Evolutionary conservation across 1,140 invertebrate species (phyloP).

Genomic region (Aphelinus certus): DNA sequence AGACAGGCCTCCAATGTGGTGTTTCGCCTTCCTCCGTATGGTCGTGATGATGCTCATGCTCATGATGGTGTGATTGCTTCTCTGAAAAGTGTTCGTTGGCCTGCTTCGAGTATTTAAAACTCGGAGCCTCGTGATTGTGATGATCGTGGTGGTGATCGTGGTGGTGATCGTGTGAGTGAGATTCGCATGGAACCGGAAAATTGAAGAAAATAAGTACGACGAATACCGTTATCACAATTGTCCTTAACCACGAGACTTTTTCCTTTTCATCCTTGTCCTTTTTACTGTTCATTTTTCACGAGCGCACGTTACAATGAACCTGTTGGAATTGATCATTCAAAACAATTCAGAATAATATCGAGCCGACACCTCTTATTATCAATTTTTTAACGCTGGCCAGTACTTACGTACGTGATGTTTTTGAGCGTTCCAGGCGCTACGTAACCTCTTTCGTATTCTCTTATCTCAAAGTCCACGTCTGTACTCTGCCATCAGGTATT

Average conservation of each 20-base stretch:
- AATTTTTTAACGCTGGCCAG: not conserved
- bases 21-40: slow-evolving; percentile 37
- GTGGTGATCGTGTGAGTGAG: slow-evolving; percentile 52
- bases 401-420: slow-evolving; percentile 35
- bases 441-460: slow-evolving; percentile 21
- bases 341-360: too few relatives aligned
- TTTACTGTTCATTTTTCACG: slow-evolving; percentile 24
- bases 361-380: not conserved
- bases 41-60: slow-evolving; percentile 49
- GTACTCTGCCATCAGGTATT: too few relatives aligned
- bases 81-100: slow-evolving; percentile 69
- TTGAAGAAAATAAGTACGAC: slow-evolving; percentile 61
- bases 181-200: slow-evolving; percentile 59
- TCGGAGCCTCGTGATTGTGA: slow-evolving; percentile 69
- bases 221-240: slow-evolving; percentile 50
- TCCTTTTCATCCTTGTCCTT: slow-evolving; percentile 17
- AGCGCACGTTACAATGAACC: slow-evolving; percentile 18
- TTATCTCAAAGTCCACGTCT: not conserved
- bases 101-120: slow-evolving; percentile 79
- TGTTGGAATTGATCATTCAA: not conserved
- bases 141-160: slow-evolving; percentile 60
- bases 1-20: slow-evolving; percentile 15
- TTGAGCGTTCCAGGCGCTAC: slow-evolving; percentile 8
- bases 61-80: slow-evolving; percentile 56
- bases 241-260: slow-evolving; percentile 37